Base-by-base conservation (phyloP, 2,113 vertebrate genomes). In the Pachyramphus minor region DNA sequence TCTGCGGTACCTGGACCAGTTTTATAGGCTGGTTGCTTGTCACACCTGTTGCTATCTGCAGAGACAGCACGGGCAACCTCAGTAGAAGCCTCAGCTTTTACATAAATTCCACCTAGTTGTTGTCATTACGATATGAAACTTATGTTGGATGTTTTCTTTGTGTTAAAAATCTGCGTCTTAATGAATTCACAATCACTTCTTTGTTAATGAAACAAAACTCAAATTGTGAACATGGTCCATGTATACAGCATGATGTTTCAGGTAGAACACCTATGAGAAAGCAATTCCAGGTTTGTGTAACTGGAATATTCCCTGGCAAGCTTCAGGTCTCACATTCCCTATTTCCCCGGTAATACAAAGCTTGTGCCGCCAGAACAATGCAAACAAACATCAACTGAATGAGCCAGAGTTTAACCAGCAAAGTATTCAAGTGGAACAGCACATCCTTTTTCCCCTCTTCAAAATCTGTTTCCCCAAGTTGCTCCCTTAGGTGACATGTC, bases 21-120 rank as follows among this genome's bases (percentile, higher is more conserved):
- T 97, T 98, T 97, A 97, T 84, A 96, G 96, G 96, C 95, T 93
- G 98, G 97, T 37, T 97, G 97, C 97, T 97, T 96, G 96, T 96
- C 98, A 96, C 96, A 97, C 97, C 97, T 97, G 97, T 97, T 96
- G 96, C 97, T 98, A 97, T 98, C 98, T 98, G 97, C 95, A 98
- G 97, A 97, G 97, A 97, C 58, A 98, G 97, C 96, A 98, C 96
- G 96, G 98, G 97, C 62, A 97, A 96, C 93, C 97, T 98, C 93
- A 96, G 97, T 92, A 92, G 94, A 97, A 97, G 97, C 92, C 95
- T 97, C 91, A 95, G 91, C 90, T 96, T 92, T 96, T 90, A 96
- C 76, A 93, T 62, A 64, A 97, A 96, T 94, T 95, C 94, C 97
- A 96, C 94, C 95, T 96, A 94, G 83, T 80, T 94, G 85, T 82